Conservation (phyloP, 2,888 invertebrate genomes). For the Pherbina coryleti region DNA sequence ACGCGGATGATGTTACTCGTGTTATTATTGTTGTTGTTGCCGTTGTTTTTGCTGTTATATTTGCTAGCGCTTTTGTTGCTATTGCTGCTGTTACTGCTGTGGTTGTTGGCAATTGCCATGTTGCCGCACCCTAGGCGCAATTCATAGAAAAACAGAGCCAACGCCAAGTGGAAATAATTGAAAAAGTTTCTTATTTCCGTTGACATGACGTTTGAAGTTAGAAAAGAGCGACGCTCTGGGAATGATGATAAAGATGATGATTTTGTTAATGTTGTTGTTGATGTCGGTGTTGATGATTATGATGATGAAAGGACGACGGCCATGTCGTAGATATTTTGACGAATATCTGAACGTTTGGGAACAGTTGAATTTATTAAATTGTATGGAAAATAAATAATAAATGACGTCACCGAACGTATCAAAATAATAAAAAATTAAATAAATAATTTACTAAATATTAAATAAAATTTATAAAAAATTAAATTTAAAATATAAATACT, state of each 20-base stretch:
- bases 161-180: conserved; percentile 32
- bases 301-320: background rate
- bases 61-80: background rate
- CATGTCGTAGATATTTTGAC: background rate
- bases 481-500: too few relatives aligned
- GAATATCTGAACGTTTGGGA: background rate
- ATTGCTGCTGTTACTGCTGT: conserved; percentile 2
- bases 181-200: conserved; percentile 35
- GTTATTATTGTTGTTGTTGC: conserved; percentile 1
- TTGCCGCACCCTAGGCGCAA: conserved; percentile 5
- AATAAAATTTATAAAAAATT: too few relatives aligned
- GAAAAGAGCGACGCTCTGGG: background rate
- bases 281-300: background rate
- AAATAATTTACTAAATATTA: too few relatives aligned
- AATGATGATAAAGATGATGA: background rate
- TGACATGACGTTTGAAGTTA: background rate
- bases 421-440: background rate
- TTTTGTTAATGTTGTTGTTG: background rate
- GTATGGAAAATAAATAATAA: background rate
- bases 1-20: background rate
- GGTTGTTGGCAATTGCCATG: conserved; percentile 2
- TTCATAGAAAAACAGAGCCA: background rate
- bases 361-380: background rate
- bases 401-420: background rate
- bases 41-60: conserved; percentile 3